A percentile compares a stretch with the other conserved stretches of the same genome.
Conservation (phyloP, 2,113 vertebrate genomes). For the Anser brachyrhynchus region DNA sequence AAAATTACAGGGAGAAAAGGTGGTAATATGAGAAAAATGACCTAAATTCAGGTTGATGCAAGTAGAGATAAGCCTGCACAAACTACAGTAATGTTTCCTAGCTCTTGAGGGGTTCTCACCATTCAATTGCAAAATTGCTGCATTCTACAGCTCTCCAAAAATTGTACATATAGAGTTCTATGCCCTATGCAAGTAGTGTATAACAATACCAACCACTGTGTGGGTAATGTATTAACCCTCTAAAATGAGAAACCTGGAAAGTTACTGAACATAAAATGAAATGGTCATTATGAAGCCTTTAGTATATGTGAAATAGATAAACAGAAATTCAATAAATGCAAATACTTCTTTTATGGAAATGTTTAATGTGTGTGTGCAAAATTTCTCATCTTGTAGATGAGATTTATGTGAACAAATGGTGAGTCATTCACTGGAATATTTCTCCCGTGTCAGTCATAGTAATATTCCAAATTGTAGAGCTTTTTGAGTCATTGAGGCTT, state of each 20-base stretch:
- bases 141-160: neutral
- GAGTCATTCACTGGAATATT: neutral
- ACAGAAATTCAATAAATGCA: neutral
- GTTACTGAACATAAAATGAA: neutral
- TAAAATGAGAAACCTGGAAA: neutral
- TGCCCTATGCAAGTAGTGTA: accelerated
- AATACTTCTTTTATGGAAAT: neutral
- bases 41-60: neutral
- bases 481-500: neutral
- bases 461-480: neutral
- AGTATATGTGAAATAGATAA: neutral
- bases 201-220: no score
- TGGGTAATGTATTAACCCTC: neutral
- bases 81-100: neutral
- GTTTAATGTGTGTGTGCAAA: neutral
- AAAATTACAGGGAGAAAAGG: neutral
- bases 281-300: neutral
- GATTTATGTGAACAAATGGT: neutral
- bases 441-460: neutral
- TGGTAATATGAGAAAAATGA: neutral
- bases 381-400: neutral
- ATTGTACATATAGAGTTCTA: neutral
- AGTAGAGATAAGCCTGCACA: neutral
- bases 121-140: neutral
- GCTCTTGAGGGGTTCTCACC: neutral